phyloP scores from a whole-genome alignment of 1,140 invertebrate species.

The Eriocheir sinensis region DNA sequence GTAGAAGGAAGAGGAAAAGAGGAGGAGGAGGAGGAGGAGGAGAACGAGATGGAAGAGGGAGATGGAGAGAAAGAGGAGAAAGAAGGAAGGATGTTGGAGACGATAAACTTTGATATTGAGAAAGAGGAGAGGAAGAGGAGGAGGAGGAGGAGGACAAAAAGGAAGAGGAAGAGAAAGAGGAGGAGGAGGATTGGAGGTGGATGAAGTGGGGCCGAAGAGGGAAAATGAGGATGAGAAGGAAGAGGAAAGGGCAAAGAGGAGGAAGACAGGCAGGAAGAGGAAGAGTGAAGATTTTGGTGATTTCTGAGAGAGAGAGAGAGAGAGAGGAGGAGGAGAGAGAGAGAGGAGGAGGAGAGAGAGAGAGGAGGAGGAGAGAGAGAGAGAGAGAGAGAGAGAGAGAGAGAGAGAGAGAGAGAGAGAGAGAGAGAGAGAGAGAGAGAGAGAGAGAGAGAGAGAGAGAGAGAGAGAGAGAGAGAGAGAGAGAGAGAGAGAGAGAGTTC shows the following conservation, averaged over 20 bases:
- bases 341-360: neutral
- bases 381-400: conserved; percentile 13
- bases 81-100: neutral
- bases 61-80: conserved; percentile 33
- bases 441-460: neutral
- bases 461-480: conserved; percentile 10
- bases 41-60: neutral
- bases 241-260: too few species aligned
- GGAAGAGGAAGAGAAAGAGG: neutral
- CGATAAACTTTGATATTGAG: neutral
- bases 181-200: neutral
- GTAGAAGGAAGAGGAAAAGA: neutral
- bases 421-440: conserved; percentile 43
- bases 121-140: neutral
- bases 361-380: conserved; percentile 10
- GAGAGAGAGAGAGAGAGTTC: neutral
- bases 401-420: conserved; percentile 32
- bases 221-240: neutral
- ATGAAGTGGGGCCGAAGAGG: neutral
- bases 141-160: too few species aligned
- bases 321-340: neutral
- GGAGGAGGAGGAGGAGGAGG: conserved; percentile 3
- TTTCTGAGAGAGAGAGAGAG: neutral
- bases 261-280: neutral
- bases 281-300: too few species aligned